Evolutionary conservation across 2,888 invertebrate species (phyloP).

Genomic region (Drosophila suboccidentalis): DNA sequence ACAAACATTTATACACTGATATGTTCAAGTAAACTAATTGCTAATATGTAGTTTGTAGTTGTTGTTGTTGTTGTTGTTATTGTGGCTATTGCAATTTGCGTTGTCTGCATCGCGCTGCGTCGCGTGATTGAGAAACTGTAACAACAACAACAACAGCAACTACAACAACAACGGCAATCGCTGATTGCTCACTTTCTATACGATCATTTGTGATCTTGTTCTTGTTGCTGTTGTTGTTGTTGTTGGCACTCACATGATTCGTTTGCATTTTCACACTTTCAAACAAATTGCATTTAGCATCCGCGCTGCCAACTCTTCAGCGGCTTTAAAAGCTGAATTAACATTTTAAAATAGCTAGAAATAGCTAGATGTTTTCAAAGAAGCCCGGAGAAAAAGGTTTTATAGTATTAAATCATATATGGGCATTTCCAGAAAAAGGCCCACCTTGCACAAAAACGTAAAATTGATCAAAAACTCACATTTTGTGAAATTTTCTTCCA

Average conservation of each 20-base stretch:
- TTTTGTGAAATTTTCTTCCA: too few relatives aligned
- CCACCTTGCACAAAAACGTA: too few relatives aligned
- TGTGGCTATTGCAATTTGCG: conserved; percentile 24
- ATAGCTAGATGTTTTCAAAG: too few relatives aligned
- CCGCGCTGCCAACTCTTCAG: too few relatives aligned
- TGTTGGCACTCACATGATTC: conserved; percentile 63
- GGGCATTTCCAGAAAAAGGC: too few relatives aligned
- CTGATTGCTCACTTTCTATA: conserved; percentile 19
- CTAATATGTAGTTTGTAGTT: conserved; percentile 27
- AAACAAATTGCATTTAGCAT: conserved; percentile 54
- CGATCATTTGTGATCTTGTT: conserved; percentile 33
- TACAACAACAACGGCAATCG: conserved; percentile 1
- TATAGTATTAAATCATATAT: too few relatives aligned
- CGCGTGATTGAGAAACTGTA: conserved; percentile 10
- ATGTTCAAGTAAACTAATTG: conserved; percentile 23
- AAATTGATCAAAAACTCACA: too few relatives aligned
- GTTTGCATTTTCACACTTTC: conserved; percentile 66
- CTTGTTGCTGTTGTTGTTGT: conserved; percentile 20
- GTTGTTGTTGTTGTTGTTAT: conserved; percentile 9
- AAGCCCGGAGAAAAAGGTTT: too few relatives aligned
- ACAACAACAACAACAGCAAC: conserved; percentile 7
- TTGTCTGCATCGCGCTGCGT: conserved; percentile 26
- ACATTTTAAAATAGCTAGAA: too few relatives aligned
- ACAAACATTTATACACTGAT: neutral
- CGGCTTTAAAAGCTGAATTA: too few relatives aligned